Percentiles rank a stretch among this genome's conserved stretches.
phyloP scores from a whole-genome alignment of 2,888 invertebrate genomes.

The Drosophila birchii region DNA sequence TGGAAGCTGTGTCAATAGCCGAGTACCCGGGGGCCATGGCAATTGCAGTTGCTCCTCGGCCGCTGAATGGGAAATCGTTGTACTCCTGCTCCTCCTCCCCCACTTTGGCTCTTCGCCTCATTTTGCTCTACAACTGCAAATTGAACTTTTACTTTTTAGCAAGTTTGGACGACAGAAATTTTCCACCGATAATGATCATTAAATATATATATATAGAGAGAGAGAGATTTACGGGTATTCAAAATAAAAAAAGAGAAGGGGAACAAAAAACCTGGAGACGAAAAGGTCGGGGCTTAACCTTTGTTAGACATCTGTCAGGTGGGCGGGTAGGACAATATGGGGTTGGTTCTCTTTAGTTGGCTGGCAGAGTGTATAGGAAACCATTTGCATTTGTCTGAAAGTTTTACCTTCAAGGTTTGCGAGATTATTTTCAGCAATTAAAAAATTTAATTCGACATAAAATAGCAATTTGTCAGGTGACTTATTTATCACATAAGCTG shows the following conservation, averaged over 20 bases:
- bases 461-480: background rate
- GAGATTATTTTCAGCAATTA: slow-evolving; percentile 10
- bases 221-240: slow-evolving; percentile 13
- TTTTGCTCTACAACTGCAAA: slow-evolving; percentile 40
- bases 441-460: slow-evolving; percentile 16
- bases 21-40: slow-evolving; percentile 38
- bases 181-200: slow-evolving; percentile 41
- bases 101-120: background rate
- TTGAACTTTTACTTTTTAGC: slow-evolving; percentile 65
- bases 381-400: slow-evolving; percentile 18
- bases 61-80: slow-evolving; percentile 30
- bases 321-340: slow-evolving; percentile 9
- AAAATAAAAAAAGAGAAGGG: background rate
- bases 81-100: background rate
- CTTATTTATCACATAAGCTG: background rate
- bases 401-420: slow-evolving; percentile 19
- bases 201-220: slow-evolving; percentile 22
- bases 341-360: slow-evolving; percentile 2
- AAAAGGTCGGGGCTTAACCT: slow-evolving; percentile 25
- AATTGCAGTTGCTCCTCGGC: slow-evolving; percentile 27
- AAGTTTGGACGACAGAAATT: slow-evolving; percentile 33
- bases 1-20: slow-evolving; percentile 50
- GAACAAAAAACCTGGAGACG: background rate
- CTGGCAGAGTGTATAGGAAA: slow-evolving; percentile 8
- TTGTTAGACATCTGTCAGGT: slow-evolving; percentile 34